A percentile compares a stretch with the other conserved stretches of the same genome.
Evolutionary conservation across 2,797 vertebrate species (phyloP).

Genomic region (Dallia pectoralis): DNA sequence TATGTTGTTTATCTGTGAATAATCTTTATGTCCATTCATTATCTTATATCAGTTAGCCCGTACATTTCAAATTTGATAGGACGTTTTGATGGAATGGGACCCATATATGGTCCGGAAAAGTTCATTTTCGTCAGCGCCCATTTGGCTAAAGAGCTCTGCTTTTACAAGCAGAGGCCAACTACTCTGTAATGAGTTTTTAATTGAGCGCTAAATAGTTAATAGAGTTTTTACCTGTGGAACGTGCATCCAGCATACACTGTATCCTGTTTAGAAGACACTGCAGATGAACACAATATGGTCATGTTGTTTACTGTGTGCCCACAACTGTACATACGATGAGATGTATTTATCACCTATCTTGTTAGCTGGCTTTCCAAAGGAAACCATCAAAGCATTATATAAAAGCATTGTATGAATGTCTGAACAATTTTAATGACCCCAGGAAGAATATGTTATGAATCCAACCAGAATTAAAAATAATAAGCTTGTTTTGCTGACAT

Average conservation of each 20-base stretch:
- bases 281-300: background rate
- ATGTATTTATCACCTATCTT: conserved; percentile 27
- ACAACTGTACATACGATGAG: conserved; percentile 32
- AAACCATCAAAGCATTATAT: conserved; percentile 18
- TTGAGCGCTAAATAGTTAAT: background rate
- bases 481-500: too few species aligned
- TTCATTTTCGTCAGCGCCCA: too few species aligned
- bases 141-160: too few species aligned
- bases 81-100: too few species aligned
- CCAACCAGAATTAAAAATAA: too few species aligned
- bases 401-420: conserved; percentile 43
- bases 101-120: too few species aligned
- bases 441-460: conserved; percentile 19
- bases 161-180: too few species aligned
- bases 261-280: background rate
- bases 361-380: conserved; percentile 50
- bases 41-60: too few species aligned
- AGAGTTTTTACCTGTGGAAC: background rate
- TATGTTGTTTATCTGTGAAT: too few species aligned
- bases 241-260: background rate
- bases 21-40: too few species aligned
- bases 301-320: background rate
- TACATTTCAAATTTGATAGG: too few species aligned
- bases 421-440: conserved; percentile 43
- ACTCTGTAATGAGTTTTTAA: background rate